Evolutionary conservation across 2,797 vertebrate genomes (phyloP).

Genomic region (Columba guinea): DNA sequence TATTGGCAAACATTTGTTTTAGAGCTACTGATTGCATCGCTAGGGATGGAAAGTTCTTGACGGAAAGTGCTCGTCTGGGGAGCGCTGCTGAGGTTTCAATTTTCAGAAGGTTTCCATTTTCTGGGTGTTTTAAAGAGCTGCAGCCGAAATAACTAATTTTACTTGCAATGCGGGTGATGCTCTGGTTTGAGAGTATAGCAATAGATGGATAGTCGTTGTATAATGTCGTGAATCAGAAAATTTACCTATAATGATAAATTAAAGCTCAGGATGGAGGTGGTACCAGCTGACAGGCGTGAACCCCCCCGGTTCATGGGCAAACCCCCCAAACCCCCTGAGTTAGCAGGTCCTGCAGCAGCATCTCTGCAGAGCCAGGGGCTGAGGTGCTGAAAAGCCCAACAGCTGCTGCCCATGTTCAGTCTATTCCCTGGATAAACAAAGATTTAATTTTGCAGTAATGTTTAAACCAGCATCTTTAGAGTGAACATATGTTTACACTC

Average conservation of each 20-base stretch:
- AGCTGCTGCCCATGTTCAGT: not conserved
- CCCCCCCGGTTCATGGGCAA: fast-evolving
- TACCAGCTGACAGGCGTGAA: fast-evolving
- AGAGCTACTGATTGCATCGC: not conserved
- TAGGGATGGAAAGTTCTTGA: not conserved
- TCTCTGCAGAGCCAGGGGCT: not conserved
- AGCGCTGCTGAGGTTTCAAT: not conserved
- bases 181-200: not conserved
- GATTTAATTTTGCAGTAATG: not conserved
- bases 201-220: fast-evolving
- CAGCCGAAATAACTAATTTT: not conserved
- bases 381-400: not conserved
- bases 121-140: not conserved
- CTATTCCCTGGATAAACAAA: not conserved
- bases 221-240: fast-evolving
- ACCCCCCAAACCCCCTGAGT: fast-evolving
- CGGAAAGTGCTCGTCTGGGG: not conserved
- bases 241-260: fast-evolving
- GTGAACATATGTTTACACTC: conserved; percentile 8
- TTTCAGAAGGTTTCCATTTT: not conserved
- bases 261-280: not conserved
- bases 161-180: not conserved
- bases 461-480: conserved; percentile 40
- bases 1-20: conserved; percentile 54
- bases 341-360: not conserved